Conservation (phyloP, 1,140 invertebrate species). For the Scylla paramamosain region DNA sequence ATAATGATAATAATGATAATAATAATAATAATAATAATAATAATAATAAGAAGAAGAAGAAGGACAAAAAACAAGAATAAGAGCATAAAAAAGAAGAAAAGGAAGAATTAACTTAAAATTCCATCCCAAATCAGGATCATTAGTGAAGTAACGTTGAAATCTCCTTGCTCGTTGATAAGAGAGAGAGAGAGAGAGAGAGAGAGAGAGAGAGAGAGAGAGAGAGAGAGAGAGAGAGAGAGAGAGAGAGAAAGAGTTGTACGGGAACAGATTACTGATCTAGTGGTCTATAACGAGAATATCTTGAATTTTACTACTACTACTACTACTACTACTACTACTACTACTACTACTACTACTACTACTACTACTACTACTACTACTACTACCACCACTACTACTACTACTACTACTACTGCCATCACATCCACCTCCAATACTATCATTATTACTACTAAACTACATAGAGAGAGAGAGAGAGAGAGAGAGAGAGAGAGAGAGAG, state of each 20-base stretch:
- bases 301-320: neutral
- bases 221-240: too few relatives aligned
- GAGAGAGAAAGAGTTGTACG: too few relatives aligned
- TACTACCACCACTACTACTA: neutral
- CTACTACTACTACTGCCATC: neutral
- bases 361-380: conserved; percentile 14
- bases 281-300: too few relatives aligned
- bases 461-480: too few relatives aligned
- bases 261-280: too few relatives aligned
- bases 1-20: neutral
- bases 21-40: neutral
- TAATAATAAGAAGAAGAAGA: neutral
- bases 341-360: conserved; percentile 23
- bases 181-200: conserved; percentile 20
- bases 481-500: too few relatives aligned
- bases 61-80: neutral
- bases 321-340: conserved; percentile 23
- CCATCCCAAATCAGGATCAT: neutral
- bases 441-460: neutral
- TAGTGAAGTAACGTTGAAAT: neutral
- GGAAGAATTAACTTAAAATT: neutral
- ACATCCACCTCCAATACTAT: neutral
- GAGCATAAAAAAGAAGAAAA: neutral
- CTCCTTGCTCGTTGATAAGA: neutral
- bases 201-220: neutral